phyloP scores from a whole-genome alignment of 2,888 invertebrate genomes.

The Linnaemya vulpina region DNA sequence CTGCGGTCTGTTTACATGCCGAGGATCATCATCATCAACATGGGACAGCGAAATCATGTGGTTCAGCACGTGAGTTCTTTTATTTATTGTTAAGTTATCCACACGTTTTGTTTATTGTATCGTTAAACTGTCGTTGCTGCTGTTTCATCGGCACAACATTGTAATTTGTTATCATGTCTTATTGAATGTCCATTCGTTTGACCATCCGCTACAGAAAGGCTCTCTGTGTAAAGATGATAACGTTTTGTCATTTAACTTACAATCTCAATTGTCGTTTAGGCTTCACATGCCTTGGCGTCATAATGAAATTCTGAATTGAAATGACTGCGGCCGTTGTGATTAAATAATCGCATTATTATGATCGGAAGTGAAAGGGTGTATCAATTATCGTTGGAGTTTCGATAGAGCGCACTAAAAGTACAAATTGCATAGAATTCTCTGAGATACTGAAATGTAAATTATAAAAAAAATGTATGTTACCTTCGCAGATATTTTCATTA shows the following conservation, averaged over 20 bases:
- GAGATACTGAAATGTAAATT: background rate
- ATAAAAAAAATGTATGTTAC: too few species aligned
- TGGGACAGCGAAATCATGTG: constrained; percentile 54
- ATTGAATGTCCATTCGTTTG: constrained; percentile 27
- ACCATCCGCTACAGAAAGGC: constrained; percentile 13
- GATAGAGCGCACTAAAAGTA: background rate
- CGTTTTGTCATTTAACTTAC: constrained; percentile 49
- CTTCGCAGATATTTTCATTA: too few species aligned
- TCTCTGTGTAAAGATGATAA: constrained; percentile 37
- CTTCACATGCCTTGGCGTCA: constrained; percentile 46
- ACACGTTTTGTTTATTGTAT: constrained; percentile 70
- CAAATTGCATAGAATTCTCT: background rate
- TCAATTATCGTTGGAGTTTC: background rate
- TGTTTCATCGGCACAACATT: constrained; percentile 64
- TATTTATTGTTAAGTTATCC: constrained; percentile 70
- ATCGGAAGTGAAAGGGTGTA: constrained; percentile 16
- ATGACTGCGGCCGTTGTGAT: constrained; percentile 41
- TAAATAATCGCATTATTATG: constrained; percentile 52
- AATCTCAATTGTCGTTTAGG: constrained; percentile 49
- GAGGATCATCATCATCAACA: constrained; percentile 43
- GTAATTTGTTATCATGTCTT: constrained; percentile 69
- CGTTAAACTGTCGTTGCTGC: constrained; percentile 71
- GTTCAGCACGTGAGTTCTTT: constrained; percentile 69
- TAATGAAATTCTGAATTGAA: constrained; percentile 37
- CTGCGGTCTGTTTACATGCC: constrained; percentile 21